Evolutionary conservation across 2,113 vertebrate species (phyloP).

Genomic region (Podarcis cretensis): DNA sequence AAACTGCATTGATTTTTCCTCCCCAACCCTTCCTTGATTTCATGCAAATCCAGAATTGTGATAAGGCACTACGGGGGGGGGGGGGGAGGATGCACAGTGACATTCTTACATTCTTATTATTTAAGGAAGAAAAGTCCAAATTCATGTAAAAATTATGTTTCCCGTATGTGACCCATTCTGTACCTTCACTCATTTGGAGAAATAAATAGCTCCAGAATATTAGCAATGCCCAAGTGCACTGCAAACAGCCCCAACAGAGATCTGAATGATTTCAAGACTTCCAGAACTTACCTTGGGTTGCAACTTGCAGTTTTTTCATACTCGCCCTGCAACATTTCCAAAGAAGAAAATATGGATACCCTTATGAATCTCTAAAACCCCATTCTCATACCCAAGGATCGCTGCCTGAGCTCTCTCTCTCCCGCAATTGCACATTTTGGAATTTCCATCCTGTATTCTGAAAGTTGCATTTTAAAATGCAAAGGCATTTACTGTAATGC

Average conservation of each 20-base stretch:
- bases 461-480: background rate
- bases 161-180: background rate
- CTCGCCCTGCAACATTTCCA: background rate
- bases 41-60: too few species aligned
- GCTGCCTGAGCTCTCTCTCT: background rate
- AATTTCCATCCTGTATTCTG: too few species aligned
- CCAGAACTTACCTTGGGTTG: background rate
- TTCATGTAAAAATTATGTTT: background rate
- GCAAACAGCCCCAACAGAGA: background rate
- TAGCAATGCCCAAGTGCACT: background rate
- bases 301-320: background rate
- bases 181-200: too few species aligned
- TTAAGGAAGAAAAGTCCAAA: background rate
- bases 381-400: background rate
- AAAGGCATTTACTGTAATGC: background rate
- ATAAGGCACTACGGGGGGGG: too few species aligned
- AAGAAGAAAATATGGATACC: background rate
- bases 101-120: too few species aligned
- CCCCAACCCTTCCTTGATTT: too few species aligned
- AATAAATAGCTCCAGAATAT: background rate
- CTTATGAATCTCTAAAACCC: background rate
- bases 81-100: too few species aligned
- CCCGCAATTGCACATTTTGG: too few species aligned
- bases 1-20: too few species aligned
- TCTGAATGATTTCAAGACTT: background rate